Percentiles rank a stretch among this genome's conserved stretches.
phyloP scores from a whole-genome alignment of 2,113 vertebrate species.

The Tetraodon nigroviridis region DNA sequence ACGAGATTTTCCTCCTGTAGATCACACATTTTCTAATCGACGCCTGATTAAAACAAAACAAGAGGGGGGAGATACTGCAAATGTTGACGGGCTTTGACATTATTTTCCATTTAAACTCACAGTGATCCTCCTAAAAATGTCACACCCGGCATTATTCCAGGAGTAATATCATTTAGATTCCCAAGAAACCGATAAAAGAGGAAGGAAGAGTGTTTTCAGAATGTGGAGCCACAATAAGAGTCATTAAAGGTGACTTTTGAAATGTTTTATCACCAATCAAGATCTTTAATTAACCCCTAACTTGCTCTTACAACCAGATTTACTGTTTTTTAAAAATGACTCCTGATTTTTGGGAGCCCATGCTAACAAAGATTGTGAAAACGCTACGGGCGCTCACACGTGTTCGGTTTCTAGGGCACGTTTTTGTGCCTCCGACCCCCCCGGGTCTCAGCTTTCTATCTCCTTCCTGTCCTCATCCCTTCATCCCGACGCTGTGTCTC shows the following conservation, averaged over 20 bases:
- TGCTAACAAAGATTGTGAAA: neutral
- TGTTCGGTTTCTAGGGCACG: slow-evolving; percentile 13
- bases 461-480: slow-evolving; percentile 29
- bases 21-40: slow-evolving; percentile 7
- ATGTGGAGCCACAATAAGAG: no score
- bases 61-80: neutral
- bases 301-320: neutral
- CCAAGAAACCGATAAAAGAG: no score
- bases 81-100: slow-evolving; percentile 11
- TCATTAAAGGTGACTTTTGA: no score
- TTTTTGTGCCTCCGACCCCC: slow-evolving; percentile 21
- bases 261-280: no score
- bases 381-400: neutral
- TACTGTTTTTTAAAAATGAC: neutral
- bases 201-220: no score
- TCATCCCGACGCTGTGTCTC: slow-evolving; percentile 40
- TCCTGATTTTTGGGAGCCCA: neutral
- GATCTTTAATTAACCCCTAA: no score
- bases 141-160: no score
- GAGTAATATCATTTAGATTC: no score
- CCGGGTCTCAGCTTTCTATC: slow-evolving; percentile 19
- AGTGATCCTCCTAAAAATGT: slow-evolving; percentile 13
- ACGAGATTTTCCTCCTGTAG: slow-evolving; percentile 19
- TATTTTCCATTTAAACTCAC: slow-evolving; percentile 10
- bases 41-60: slow-evolving; percentile 22